phyloP scores from a whole-genome alignment of 1,140 invertebrate species.

The Grapholita molesta region DNA sequence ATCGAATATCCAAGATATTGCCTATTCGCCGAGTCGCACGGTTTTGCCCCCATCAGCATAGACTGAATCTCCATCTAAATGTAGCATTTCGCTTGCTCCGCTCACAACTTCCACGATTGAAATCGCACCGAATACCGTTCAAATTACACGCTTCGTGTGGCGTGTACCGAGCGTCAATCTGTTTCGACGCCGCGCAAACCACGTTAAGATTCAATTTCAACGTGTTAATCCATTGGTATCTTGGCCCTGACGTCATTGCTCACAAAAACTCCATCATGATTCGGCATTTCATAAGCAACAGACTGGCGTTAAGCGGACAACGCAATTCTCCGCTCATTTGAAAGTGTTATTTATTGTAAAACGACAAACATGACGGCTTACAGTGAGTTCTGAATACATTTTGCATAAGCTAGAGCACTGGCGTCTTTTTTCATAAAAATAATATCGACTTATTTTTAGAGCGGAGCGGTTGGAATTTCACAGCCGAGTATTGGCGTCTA shows the following conservation, averaged over 20 bases:
- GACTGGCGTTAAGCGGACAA: not conserved
- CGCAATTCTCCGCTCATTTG: constrained; percentile 6
- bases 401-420: not conserved
- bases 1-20: constrained; percentile 14
- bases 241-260: constrained; percentile 5
- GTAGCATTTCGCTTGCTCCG: constrained; percentile 5
- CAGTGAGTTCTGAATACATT: constrained; percentile 7
- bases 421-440: not conserved
- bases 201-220: constrained; percentile 11
- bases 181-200: constrained; percentile 1
- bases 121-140: constrained; percentile 7
- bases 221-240: not conserved
- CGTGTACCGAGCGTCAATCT: not conserved
- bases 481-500: not conserved
- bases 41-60: constrained; percentile 14
- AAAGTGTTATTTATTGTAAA: constrained; percentile 9
- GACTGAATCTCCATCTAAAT: constrained; percentile 12
- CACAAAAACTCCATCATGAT: constrained; percentile 11
- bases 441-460: not conserved
- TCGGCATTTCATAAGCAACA: constrained; percentile 8
- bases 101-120: constrained; percentile 9
- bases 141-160: constrained; percentile 8
- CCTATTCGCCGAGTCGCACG: not conserved
- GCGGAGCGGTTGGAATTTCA: not conserved
- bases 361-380: not conserved